These are phyloP conservation scores for Brevimyrus niger DNA, from an alignment of 2,113 vertebrate species.

Conservation along the genomic window DNA sequence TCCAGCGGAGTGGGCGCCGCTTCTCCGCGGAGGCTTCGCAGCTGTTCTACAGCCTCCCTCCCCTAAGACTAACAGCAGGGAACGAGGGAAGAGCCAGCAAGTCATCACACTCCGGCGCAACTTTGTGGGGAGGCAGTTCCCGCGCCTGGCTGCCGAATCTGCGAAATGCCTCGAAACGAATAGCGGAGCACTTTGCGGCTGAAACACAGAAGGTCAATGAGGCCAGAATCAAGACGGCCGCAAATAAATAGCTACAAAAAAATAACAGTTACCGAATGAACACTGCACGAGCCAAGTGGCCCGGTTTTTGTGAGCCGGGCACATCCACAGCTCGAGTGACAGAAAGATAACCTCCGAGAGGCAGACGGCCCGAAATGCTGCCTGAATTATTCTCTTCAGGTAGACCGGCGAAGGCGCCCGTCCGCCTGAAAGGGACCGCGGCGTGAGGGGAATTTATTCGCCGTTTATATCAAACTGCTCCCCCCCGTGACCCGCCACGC, in stretches of 20 bases:
- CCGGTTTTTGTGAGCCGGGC: not conserved
- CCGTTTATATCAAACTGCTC: not conserved
- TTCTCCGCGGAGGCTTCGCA: not conserved
- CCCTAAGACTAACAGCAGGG: not conserved
- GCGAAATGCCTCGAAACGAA: not conserved
- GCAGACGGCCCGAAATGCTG: not conserved
- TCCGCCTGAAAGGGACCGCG: not conserved
- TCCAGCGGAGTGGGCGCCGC: not conserved
- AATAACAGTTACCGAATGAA: not conserved
- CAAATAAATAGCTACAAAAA: not conserved
- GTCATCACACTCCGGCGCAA: not conserved
- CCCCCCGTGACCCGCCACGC: not conserved
- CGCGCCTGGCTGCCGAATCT: not conserved
- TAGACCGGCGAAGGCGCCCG: not conserved
- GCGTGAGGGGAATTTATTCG: not conserved
- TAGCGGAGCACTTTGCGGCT: not conserved
- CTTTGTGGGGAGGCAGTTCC: not conserved
- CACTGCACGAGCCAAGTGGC: not conserved
- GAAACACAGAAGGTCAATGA: not conserved
- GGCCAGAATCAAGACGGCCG: not conserved
- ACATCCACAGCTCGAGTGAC: not conserved
- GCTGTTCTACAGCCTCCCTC: not conserved
- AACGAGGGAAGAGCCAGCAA: not conserved
- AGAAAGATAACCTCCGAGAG: constrained; percentile 1
- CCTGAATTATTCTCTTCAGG: not conserved